Evolutionary conservation across 2,113 vertebrate species (phyloP).

Genomic region (Leuciscus idus): DNA sequence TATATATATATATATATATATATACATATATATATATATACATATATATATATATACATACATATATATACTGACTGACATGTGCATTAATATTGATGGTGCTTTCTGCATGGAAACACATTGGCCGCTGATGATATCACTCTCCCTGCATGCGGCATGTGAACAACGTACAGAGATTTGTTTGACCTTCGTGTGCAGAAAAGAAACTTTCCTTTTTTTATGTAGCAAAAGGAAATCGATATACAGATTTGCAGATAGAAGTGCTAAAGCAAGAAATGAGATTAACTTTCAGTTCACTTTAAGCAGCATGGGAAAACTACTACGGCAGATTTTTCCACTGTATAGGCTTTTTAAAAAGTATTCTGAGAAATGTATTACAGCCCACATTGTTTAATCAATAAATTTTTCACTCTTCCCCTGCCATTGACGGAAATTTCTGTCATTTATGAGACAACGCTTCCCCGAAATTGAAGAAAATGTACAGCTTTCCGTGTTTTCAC

Average conservation of each 20-base stretch:
- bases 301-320: neutral
- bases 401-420: too few relatives aligned
- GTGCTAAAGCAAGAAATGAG: neutral
- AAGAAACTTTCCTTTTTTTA: neutral
- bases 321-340: neutral
- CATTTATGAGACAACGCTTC: too few relatives aligned
- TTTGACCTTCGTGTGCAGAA: slow-evolving; percentile 9
- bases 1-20: too few relatives aligned
- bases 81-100: slow-evolving; percentile 24
- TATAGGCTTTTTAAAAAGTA: neutral
- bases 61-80: neutral
- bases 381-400: neutral
- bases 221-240: neutral
- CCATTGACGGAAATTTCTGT: too few relatives aligned
- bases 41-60: too few relatives aligned
- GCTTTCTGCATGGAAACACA: slow-evolving; percentile 1
- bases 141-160: neutral
- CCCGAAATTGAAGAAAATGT: too few relatives aligned
- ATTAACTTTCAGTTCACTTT: neutral
- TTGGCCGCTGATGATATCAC: slow-evolving; percentile 25
- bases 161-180: neutral
- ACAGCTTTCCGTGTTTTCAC: too few relatives aligned
- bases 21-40: too few relatives aligned
- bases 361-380: neutral
- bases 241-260: neutral